A percentile compares a stretch with the other conserved stretches of the same genome.
Evolutionary conservation across 2,113 vertebrate genomes (phyloP).

Genomic region (Callopanchax toddi): DNA sequence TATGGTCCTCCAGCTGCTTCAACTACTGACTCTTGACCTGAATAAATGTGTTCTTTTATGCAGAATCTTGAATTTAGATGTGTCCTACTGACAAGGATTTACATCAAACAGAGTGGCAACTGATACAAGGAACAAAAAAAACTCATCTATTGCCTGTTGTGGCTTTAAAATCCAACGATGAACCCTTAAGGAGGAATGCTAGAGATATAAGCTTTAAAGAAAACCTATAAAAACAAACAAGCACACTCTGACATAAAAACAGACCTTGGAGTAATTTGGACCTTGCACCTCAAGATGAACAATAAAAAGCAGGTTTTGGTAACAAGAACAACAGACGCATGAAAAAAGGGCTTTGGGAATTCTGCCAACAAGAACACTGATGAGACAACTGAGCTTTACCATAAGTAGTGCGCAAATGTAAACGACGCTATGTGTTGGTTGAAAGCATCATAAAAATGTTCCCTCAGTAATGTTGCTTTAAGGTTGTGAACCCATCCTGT

Average conservation of each 20-base stretch:
- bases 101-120: too few relatives aligned
- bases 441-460: slow-evolving; percentile 13
- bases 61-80: neutral
- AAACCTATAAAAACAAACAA: slow-evolving; percentile 18
- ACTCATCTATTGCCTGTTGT: too few relatives aligned
- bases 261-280: slow-evolving; percentile 13
- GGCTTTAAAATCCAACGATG: too few relatives aligned
- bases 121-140: neutral
- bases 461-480: neutral
- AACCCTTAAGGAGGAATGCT: neutral
- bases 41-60: neutral
- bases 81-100: neutral
- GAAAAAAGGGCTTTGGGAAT: slow-evolving; percentile 30
- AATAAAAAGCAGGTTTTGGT: slow-evolving; percentile 30
- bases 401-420: neutral
- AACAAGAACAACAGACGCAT: slow-evolving; percentile 28
- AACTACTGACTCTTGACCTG: neutral
- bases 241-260: neutral
- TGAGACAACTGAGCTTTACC: slow-evolving; percentile 21
- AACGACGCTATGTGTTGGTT: neutral
- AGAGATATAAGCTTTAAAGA: slow-evolving; percentile 6
- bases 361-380: slow-evolving; percentile 40
- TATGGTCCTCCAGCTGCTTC: neutral
- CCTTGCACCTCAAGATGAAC: slow-evolving; percentile 19
- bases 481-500: neutral